Evolutionary conservation across 2,888 invertebrate species (phyloP).

Genomic region (Sesia bembeciformis): DNA sequence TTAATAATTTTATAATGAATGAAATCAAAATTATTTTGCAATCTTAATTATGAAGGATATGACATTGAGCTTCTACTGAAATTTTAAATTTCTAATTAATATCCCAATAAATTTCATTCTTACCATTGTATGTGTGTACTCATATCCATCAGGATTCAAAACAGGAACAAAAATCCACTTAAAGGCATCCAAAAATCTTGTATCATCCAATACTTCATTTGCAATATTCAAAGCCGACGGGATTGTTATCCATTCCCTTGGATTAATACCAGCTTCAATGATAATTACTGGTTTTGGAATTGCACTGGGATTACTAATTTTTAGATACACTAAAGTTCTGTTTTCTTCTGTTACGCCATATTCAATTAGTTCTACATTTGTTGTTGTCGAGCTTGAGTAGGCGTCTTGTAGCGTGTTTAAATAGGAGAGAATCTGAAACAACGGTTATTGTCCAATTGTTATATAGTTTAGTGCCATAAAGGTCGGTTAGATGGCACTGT

Average conservation of each 20-base stretch:
- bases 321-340: constrained; percentile 54
- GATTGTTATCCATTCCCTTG: constrained; percentile 83
- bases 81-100: too few relatives aligned
- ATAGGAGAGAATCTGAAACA: constrained; percentile 40
- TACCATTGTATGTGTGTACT: constrained; percentile 74
- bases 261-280: constrained; percentile 76
- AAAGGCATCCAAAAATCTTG: constrained; percentile 59
- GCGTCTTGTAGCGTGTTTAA: constrained; percentile 22
- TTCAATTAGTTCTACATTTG: constrained; percentile 28
- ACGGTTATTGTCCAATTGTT: too few relatives aligned
- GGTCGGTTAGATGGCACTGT: too few relatives aligned
- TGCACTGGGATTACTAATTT: constrained; percentile 42
- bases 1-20: too few relatives aligned
- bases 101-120: constrained; percentile 18
- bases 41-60: too few relatives aligned
- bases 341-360: constrained; percentile 34
- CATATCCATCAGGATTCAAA: constrained; percentile 84
- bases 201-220: constrained; percentile 70
- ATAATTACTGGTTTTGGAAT: constrained; percentile 64
- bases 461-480: too few relatives aligned
- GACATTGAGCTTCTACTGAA: too few relatives aligned
- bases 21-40: too few relatives aligned
- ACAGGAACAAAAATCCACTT: constrained; percentile 82
- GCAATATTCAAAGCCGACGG: constrained; percentile 77
- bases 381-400: constrained; percentile 19